Evolutionary conservation across 2,113 vertebrate species (phyloP).

Genomic region (Archocentrus centrarchus): DNA sequence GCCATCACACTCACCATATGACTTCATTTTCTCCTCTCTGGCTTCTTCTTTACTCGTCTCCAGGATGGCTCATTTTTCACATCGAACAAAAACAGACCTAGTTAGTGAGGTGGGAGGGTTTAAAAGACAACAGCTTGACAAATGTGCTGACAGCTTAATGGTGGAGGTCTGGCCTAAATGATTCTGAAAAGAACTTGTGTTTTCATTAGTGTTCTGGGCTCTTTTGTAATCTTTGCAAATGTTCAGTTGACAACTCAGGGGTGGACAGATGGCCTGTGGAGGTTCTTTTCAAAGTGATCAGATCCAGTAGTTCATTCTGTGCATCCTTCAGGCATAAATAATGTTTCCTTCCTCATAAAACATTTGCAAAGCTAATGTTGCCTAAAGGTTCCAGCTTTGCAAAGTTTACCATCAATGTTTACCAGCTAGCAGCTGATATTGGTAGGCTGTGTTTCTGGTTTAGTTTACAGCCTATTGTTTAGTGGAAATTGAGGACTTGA

Average conservation of each 20-base stretch:
- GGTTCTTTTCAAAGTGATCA: background rate
- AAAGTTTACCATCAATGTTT: background rate
- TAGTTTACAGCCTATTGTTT: background rate
- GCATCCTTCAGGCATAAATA: conserved; percentile 1
- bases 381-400: background rate
- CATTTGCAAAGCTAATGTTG: background rate
- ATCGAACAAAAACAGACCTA: background rate
- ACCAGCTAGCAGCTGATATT: background rate
- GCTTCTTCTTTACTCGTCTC: background rate
- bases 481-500: background rate
- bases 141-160: conserved; percentile 2
- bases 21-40: conserved; percentile 1
- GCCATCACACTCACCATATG: background rate
- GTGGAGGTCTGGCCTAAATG: background rate
- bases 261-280: background rate
- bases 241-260: background rate
- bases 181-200: background rate
- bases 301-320: background rate
- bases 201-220: background rate
- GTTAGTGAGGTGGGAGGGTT: background rate
- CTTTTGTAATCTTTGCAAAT: background rate
- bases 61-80: background rate
- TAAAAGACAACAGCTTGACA: conserved; percentile 2
- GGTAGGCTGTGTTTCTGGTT: background rate
- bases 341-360: background rate